phyloP scores from a whole-genome alignment of 1,140 invertebrate species.

The Solen grandis region DNA sequence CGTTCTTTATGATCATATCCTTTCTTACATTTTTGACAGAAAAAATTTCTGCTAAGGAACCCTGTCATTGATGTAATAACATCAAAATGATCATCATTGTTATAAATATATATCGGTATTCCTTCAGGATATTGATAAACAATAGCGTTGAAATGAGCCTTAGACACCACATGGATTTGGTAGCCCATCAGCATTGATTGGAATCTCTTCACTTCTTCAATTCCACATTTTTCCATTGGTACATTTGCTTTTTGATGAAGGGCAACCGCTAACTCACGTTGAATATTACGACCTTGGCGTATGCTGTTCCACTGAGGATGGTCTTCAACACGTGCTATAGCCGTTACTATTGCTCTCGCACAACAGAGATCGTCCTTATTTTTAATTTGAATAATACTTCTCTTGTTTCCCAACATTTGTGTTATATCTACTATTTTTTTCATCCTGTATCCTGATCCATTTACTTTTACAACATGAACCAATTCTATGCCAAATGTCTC shows the following conservation, averaged over 20 bases:
- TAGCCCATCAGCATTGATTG: constrained; percentile 19
- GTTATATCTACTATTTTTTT: constrained; percentile 41
- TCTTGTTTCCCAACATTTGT: constrained; percentile 35
- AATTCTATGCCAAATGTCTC: constrained; percentile 48
- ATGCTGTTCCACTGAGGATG: constrained; percentile 41
- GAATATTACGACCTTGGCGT: constrained; percentile 15
- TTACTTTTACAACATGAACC: constrained; percentile 39
- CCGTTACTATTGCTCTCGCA: constrained; percentile 52
- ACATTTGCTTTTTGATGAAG: constrained; percentile 30
- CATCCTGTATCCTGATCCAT: constrained; percentile 3
- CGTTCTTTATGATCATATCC: constrained; percentile 49
- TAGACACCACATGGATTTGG: constrained; percentile 51
- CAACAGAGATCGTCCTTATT: constrained; percentile 54
- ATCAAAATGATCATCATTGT: constrained; percentile 48
- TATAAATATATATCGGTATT: constrained; percentile 41
- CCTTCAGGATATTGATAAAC: constrained; percentile 46
- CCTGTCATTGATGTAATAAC: constrained; percentile 53
- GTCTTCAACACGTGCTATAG: constrained; percentile 16
- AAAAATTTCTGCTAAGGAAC: constrained; percentile 46
- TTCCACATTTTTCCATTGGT: constrained; percentile 19
- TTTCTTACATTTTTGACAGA: constrained; percentile 49
- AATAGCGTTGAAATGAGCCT: constrained; percentile 52
- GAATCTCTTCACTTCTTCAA: constrained; percentile 47
- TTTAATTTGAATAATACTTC: constrained; percentile 51
- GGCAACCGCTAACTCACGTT: constrained; percentile 18